A percentile compares a stretch with the other conserved stretches of the same genome.
Evolutionary conservation across 2,797 vertebrate genomes (phyloP).

Genomic region (Orestias chungarensis): DNA sequence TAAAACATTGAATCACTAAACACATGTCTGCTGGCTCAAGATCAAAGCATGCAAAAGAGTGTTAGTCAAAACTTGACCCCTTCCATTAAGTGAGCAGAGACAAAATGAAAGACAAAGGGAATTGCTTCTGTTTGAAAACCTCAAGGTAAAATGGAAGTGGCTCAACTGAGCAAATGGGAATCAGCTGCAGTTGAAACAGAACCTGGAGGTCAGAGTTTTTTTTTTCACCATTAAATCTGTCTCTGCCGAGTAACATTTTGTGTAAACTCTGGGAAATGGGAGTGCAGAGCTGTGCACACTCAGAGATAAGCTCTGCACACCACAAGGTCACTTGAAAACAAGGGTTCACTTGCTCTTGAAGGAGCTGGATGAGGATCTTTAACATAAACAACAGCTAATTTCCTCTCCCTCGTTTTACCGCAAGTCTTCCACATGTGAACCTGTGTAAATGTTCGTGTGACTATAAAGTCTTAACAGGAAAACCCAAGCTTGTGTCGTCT

Average conservation of each 20-base stretch:
- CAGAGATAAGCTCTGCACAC: slow-evolving; percentile 45
- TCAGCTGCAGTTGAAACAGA: slow-evolving; percentile 49
- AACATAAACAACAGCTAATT: slow-evolving; percentile 48
- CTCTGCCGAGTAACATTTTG: slow-evolving; percentile 11
- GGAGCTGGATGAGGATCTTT: slow-evolving; percentile 46
- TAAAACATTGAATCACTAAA: slow-evolving; percentile 54
- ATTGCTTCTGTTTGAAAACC: slow-evolving; percentile 42
- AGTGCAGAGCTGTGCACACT: slow-evolving; percentile 36
- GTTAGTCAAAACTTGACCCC: slow-evolving; percentile 32
- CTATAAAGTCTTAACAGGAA: slow-evolving; percentile 23
- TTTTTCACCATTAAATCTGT: slow-evolving; percentile 36
- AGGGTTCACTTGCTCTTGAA: slow-evolving; percentile 13
- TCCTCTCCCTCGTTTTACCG: slow-evolving; percentile 50
- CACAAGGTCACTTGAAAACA: slow-evolving; percentile 43
- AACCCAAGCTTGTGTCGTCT: slow-evolving; percentile 36
- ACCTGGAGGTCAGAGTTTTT: slow-evolving; percentile 48
- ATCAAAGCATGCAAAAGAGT: slow-evolving; percentile 51
- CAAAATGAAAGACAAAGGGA: slow-evolving; percentile 47
- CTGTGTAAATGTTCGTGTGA: slow-evolving; percentile 31
- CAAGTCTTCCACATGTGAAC: slow-evolving; percentile 35
- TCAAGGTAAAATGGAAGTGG: slow-evolving; percentile 49
- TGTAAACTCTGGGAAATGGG: slow-evolving; percentile 44
- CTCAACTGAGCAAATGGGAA: slow-evolving; percentile 51
- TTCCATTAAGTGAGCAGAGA: slow-evolving; percentile 29
- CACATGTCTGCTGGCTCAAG: slow-evolving; percentile 53